Percentiles rank a stretch among this genome's conserved stretches.
Conservation (phyloP, 2,888 invertebrate genomes). For the Andricus quercusramuli region DNA sequence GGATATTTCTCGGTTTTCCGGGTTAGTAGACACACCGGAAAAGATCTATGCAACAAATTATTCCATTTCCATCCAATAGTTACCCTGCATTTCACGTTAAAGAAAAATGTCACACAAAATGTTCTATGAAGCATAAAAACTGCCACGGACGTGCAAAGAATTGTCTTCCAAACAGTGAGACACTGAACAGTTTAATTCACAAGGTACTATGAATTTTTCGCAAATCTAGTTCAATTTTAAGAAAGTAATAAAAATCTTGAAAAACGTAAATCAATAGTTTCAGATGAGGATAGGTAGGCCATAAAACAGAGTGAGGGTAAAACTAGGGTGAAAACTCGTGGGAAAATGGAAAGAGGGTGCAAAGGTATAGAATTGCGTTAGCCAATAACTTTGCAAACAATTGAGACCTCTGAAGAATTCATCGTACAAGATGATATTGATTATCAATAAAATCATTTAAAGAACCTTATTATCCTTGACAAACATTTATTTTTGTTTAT, state of each 20-base stretch:
- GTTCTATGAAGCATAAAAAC: background rate
- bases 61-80: background rate
- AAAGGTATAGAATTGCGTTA: background rate
- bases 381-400: background rate
- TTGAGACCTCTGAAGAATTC: background rate
- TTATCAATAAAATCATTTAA: conserved; percentile 5
- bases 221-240: conserved; percentile 6
- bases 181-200: background rate
- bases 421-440: background rate
- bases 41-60: background rate
- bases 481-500: background rate
- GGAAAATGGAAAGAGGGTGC: background rate
- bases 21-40: no score
- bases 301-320: background rate
- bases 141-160: background rate
- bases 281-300: conserved; percentile 25
- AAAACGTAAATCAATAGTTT: conserved; percentile 13
- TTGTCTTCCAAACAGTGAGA: background rate
- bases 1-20: no score
- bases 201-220: background rate
- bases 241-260: background rate
- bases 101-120: conserved; percentile 4
- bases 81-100: background rate
- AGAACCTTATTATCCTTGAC: background rate
- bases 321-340: conserved; percentile 4